These are phyloP conservation scores for Drosophila pseudotalamancana DNA, from an alignment of 2,888 invertebrate genomes.

Conservation along the genomic window DNA sequence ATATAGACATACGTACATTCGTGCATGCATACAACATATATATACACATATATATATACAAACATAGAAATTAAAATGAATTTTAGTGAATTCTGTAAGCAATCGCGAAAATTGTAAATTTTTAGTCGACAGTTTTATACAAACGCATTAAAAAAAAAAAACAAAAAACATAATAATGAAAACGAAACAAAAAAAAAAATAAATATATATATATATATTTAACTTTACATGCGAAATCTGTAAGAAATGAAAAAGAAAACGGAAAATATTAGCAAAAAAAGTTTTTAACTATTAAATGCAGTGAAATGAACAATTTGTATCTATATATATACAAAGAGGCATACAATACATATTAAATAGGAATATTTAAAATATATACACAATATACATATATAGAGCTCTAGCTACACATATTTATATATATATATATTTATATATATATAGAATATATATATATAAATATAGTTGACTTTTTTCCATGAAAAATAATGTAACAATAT, in stretches of 20 bases:
- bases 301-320: slow-evolving; percentile 23
- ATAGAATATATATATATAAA: slow-evolving; percentile 28
- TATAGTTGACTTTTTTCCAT: slow-evolving; percentile 76
- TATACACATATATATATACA: slow-evolving; percentile 18
- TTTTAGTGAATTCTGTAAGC: slow-evolving; percentile 61
- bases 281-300: slow-evolving; percentile 46
- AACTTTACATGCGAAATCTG: slow-evolving; percentile 33
- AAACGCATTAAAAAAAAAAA: slow-evolving; percentile 9
- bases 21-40: slow-evolving; percentile 14
- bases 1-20: slow-evolving; percentile 11
- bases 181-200: background rate
- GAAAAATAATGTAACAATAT: slow-evolving; percentile 60
- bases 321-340: slow-evolving; percentile 23
- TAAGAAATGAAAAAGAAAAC: slow-evolving; percentile 23
- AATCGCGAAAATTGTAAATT: slow-evolving; percentile 67
- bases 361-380: slow-evolving; percentile 6
- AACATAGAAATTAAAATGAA: slow-evolving; percentile 1
- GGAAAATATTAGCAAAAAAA: slow-evolving; percentile 14
- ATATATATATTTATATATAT: slow-evolving; percentile 7
- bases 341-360: slow-evolving; percentile 18
- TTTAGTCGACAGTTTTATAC: slow-evolving; percentile 70
- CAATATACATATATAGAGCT: slow-evolving; percentile 1
- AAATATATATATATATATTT: slow-evolving; percentile 5
- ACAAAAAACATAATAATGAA: no score
- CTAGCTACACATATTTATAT: slow-evolving; percentile 5